Conservation (phyloP, 2,888 invertebrate species). For the Polymixis flavicincta region DNA sequence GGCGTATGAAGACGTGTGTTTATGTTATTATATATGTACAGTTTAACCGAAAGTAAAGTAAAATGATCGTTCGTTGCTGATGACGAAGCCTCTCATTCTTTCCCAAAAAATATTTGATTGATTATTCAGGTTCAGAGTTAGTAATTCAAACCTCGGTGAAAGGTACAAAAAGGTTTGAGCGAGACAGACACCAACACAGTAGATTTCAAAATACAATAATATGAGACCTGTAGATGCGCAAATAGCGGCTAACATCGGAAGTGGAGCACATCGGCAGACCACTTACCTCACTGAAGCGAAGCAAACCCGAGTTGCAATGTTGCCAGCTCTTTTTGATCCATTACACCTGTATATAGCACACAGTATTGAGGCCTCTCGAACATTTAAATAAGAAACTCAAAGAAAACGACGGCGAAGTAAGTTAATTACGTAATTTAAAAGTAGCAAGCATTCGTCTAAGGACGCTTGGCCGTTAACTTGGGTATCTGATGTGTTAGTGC, state of each 20-base stretch:
- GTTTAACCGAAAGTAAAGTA: not conserved
- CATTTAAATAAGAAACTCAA: constrained; percentile 23
- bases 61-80: not conserved
- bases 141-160: not conserved
- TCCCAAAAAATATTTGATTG: not conserved
- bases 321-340: constrained; percentile 34
- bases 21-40: no score
- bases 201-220: constrained; percentile 10
- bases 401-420: constrained; percentile 2
- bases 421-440: constrained; percentile 41
- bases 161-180: not conserved
- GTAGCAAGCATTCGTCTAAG: constrained; percentile 13
- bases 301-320: constrained; percentile 23
- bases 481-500: not conserved
- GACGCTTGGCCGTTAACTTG: not conserved
- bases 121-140: not conserved
- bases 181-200: not conserved
- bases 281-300: constrained; percentile 59
- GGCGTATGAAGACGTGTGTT: no score
- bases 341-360: constrained; percentile 16
- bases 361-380: not conserved
- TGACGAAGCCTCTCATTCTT: not conserved
- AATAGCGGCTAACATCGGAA: constrained; percentile 56
- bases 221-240: constrained; percentile 30
- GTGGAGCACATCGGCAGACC: constrained; percentile 60